Percentiles rank a stretch among this genome's conserved stretches.
Evolutionary conservation across 1,140 invertebrate genomes (phyloP).

Genomic region (Agrilus planipennis): DNA sequence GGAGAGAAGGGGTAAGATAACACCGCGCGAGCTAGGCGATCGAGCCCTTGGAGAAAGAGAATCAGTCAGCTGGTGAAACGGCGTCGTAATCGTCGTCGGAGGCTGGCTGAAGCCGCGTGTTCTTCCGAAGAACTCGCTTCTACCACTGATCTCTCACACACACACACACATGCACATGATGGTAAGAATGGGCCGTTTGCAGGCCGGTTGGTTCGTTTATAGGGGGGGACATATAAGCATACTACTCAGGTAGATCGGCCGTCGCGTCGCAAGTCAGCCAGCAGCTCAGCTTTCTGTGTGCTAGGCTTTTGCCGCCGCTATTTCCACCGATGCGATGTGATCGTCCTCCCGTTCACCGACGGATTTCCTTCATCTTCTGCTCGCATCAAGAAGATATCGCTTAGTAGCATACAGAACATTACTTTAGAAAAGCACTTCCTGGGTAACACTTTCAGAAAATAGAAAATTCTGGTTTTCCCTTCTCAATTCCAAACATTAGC

Average conservation of each 20-base stretch:
- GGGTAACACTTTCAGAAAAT: too few relatives aligned
- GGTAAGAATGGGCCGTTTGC: slow-evolving; percentile 33
- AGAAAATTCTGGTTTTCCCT: too few relatives aligned
- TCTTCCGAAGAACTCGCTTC: slow-evolving; percentile 28
- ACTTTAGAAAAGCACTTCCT: too few relatives aligned
- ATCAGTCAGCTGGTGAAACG: too few relatives aligned
- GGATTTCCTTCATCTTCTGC: neutral
- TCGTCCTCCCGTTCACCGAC: neutral
- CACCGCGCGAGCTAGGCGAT: slow-evolving; percentile 6
- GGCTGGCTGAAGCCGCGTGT: slow-evolving; percentile 17
- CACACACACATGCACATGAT: slow-evolving; percentile 34
- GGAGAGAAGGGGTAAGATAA: slow-evolving; percentile 6
- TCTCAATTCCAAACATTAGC: too few relatives aligned
- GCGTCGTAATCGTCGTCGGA: neutral
- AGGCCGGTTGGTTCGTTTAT: too few relatives aligned
- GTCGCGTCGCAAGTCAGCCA: slow-evolving; percentile 26
- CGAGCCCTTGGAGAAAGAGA: slow-evolving; percentile 5
- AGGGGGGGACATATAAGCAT: slow-evolving; percentile 23
- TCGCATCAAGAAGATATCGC: too few relatives aligned
- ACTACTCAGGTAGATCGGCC: slow-evolving; percentile 26
- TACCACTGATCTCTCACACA: slow-evolving; percentile 36
- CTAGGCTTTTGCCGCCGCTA: neutral
- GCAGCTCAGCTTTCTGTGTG: slow-evolving; percentile 1
- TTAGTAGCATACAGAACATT: too few relatives aligned
- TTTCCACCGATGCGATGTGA: slow-evolving; percentile 3